phyloP scores from a whole-genome alignment of 2,888 invertebrate species.

The Spicauda simplicius region DNA sequence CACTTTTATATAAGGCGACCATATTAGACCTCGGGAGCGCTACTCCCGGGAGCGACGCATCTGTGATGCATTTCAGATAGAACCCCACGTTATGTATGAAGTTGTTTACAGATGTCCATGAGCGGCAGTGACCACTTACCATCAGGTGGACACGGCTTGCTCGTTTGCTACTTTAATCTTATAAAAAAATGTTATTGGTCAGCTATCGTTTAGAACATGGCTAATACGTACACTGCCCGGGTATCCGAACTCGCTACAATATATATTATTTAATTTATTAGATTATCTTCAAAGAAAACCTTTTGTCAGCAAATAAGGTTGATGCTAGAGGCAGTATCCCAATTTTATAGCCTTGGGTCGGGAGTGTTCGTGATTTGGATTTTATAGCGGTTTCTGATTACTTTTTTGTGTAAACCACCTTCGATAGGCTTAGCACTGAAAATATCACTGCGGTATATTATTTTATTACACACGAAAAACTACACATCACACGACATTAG shows the following conservation, averaged over 20 bases:
- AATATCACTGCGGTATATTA: not conserved
- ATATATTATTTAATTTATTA: conserved; percentile 8
- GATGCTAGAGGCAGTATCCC: conserved; percentile 1
- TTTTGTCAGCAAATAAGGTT: conserved; percentile 9
- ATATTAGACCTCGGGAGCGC: no score
- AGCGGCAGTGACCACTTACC: no score
- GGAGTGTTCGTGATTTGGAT: conserved; percentile 7
- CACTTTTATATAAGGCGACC: no score
- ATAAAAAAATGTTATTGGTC: not conserved
- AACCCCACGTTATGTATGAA: no score
- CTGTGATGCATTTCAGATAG: no score
- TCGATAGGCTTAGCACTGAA: not conserved
- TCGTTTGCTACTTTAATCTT: no score
- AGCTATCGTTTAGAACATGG: not conserved
- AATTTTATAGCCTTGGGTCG: conserved; percentile 6
- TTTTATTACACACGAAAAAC: no score
- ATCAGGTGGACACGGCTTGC: no score
- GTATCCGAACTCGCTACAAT: no score
- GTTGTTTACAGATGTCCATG: no score
- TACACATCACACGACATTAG: no score
- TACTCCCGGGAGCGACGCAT: no score
- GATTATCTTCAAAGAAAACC: conserved; percentile 18
- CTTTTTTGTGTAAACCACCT: not conserved
- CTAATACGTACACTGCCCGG: not conserved
- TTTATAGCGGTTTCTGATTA: conserved; percentile 4